Conservation (phyloP, 2,888 invertebrate genomes). For the Cosmorhoe ocellata region DNA sequence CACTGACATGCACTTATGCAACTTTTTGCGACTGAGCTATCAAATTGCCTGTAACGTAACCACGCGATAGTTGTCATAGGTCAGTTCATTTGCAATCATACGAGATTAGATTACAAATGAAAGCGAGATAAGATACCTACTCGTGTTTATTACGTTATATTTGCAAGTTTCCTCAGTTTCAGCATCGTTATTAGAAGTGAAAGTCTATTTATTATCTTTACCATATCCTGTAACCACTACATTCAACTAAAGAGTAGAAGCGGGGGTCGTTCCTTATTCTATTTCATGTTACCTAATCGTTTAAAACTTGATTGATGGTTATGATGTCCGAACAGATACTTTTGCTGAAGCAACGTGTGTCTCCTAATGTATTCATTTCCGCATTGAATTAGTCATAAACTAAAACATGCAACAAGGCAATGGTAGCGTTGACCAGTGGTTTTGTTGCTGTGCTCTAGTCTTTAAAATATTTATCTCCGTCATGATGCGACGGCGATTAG, state of each 20-base stretch:
- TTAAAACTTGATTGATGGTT: not conserved
- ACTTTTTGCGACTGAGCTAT: constrained; percentile 59
- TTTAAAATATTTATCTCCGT: not conserved
- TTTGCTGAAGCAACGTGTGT: constrained; percentile 32
- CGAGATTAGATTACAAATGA: constrained; percentile 68
- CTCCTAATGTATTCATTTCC: constrained; percentile 41
- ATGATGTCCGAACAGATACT: constrained; percentile 18
- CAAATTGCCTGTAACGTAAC: constrained; percentile 52
- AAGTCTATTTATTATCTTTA: not conserved
- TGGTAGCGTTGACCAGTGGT: constrained; percentile 47
- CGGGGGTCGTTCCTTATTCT: not conserved
- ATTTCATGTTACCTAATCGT: not conserved
- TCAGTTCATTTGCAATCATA: constrained; percentile 61
- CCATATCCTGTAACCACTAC: no score
- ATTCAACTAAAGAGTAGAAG: no score
- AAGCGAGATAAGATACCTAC: constrained; percentile 47
- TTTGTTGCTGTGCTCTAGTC: not conserved
- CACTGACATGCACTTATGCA: constrained; percentile 48
- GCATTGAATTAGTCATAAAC: constrained; percentile 57
- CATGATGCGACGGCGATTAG: no score
- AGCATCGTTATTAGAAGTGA: not conserved
- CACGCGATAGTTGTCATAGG: constrained; percentile 66
- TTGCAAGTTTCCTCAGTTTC: constrained; percentile 9
- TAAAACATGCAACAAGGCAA: constrained; percentile 43
- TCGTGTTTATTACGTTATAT: constrained; percentile 21